phyloP scores from a whole-genome alignment of 2,888 invertebrate species.

The Temnothorax rugatulus region DNA sequence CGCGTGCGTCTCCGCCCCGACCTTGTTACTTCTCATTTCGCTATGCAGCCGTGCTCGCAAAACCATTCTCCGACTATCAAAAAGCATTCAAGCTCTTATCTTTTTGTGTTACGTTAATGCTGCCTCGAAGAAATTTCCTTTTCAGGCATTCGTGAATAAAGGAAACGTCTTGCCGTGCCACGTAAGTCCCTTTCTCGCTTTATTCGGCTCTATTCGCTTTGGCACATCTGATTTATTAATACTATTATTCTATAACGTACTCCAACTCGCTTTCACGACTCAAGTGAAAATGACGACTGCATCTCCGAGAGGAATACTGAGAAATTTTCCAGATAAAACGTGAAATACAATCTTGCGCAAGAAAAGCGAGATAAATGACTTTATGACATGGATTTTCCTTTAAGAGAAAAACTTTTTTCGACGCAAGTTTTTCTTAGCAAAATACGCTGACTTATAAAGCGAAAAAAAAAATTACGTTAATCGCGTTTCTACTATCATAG shows the following conservation, averaged over 20 bases:
- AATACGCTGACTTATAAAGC: neutral
- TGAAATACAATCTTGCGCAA: conserved; percentile 14
- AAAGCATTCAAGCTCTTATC: conserved; percentile 45
- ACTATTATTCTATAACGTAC: conserved; percentile 44
- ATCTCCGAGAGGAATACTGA: conserved; percentile 17
- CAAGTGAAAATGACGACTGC: conserved; percentile 8
- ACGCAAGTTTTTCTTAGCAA: neutral
- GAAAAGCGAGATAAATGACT: conserved; percentile 28
- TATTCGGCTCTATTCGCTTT: conserved; percentile 28
- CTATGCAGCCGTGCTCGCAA: conserved; percentile 21
- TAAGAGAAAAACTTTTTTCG: conserved; percentile 1
- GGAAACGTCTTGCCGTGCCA: neutral
- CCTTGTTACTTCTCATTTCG: conserved; percentile 46
- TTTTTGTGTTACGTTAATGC: conserved; percentile 49
- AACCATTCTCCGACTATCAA: conserved; percentile 44
- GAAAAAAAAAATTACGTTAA: conserved; percentile 17
- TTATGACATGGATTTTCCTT: neutral
- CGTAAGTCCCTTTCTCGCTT: conserved; percentile 16
- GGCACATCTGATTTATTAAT: conserved; percentile 47
- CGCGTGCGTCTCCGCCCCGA: conserved; percentile 22
- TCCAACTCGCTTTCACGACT: neutral
- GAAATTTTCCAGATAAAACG: conserved; percentile 34
- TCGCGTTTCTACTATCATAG: neutral
- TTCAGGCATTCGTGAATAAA: conserved; percentile 39
- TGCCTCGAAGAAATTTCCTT: conserved; percentile 9